Conservation (phyloP, 2,888 invertebrate species). For the Neocrepidodera transversa region DNA sequence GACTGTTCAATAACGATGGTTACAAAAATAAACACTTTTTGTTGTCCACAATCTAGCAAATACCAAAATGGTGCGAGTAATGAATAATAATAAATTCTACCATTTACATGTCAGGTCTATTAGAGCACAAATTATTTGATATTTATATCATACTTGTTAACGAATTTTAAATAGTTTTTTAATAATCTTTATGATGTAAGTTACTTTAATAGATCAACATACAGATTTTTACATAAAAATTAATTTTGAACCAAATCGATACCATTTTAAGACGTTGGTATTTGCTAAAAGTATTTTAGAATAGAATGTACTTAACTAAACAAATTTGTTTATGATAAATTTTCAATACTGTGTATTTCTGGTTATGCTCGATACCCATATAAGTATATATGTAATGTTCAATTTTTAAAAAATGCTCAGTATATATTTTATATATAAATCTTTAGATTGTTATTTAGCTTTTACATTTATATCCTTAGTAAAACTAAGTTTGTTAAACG, state of each 20-base stretch:
- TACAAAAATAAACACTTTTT: slow-evolving; percentile 3
- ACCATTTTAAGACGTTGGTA: too few relatives aligned
- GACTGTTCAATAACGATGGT: slow-evolving; percentile 6
- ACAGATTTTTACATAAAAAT: too few relatives aligned
- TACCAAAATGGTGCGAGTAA: slow-evolving; percentile 5
- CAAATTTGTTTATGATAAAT: neutral
- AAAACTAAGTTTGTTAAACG: neutral
- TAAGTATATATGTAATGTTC: slow-evolving; percentile 37
- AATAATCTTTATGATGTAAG: too few relatives aligned
- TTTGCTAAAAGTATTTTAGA: neutral
- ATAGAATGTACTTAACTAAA: neutral
- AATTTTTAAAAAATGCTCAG: slow-evolving; percentile 46
- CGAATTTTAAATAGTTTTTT: too few relatives aligned
- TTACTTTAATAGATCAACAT: too few relatives aligned
- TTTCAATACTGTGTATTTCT: slow-evolving; percentile 24
- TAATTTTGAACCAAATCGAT: too few relatives aligned
- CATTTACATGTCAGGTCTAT: slow-evolving; percentile 4
- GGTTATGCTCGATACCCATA: slow-evolving; percentile 14
- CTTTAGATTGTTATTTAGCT: slow-evolving; percentile 41
- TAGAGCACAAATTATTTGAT: too few relatives aligned
- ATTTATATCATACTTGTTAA: too few relatives aligned
- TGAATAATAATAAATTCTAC: too few relatives aligned
- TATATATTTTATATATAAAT: slow-evolving; percentile 50
- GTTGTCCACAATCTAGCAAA: slow-evolving; percentile 16
- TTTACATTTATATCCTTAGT: slow-evolving; percentile 40